Evolutionary conservation across 2,113 vertebrate species (phyloP).

Genomic region (Lipophrys pholis): DNA sequence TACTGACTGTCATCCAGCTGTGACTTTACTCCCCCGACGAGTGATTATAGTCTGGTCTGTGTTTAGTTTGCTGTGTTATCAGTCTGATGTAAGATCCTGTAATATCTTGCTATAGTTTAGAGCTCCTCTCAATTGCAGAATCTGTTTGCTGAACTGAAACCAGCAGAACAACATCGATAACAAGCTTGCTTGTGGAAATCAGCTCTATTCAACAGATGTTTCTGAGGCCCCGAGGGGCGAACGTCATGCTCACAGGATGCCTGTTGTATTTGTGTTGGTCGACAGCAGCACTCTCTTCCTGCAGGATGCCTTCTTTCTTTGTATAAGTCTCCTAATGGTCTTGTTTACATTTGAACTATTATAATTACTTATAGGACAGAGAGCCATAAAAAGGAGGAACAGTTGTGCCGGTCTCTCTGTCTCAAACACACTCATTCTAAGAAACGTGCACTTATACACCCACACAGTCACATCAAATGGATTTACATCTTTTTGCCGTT

Average conservation of each 20-base stretch:
- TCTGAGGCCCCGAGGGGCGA: background rate
- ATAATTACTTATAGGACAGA: constrained; percentile 42
- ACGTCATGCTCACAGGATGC: constrained; percentile 23
- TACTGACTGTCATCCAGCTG: background rate
- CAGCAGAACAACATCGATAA: too few species aligned
- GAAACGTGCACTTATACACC: constrained; percentile 13
- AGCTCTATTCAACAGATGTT: constrained; percentile 16
- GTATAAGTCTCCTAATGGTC: constrained; percentile 43
- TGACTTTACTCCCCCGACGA: constrained; percentile 3
- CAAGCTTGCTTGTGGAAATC: background rate
- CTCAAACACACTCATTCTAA: background rate
- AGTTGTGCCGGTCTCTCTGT: constrained; percentile 15
- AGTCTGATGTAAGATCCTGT: constrained; percentile 26
- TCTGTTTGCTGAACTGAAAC: too few species aligned
- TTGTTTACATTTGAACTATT: constrained; percentile 42
- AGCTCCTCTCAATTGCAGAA: too few species aligned
- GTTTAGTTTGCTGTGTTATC: constrained; percentile 5
- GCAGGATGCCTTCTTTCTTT: background rate
- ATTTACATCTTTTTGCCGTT: constrained; percentile 63
- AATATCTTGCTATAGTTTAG: background rate
- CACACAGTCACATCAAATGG: constrained; percentile 46
- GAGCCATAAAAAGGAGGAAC: constrained; percentile 31
- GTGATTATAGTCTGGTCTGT: constrained; percentile 25
- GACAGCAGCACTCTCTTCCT: constrained; percentile 8
- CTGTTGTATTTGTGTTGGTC: constrained; percentile 1